These are phyloP conservation scores for Ahaetulla prasina DNA, from an alignment of 2,113 vertebrate genomes.

Conservation along the genomic window DNA sequence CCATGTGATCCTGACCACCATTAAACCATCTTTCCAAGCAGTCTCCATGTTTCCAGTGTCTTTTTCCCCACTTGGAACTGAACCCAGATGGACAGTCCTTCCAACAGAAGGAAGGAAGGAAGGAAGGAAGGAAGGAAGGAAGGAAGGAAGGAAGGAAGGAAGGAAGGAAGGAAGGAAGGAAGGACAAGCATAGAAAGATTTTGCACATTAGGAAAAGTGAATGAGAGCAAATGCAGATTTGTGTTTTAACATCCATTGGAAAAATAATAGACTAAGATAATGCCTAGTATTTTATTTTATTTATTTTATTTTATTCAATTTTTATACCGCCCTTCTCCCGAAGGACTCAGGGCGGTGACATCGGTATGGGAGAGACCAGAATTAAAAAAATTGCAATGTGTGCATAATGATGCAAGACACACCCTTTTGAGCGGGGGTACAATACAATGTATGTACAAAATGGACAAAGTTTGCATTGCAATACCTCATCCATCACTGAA, in stretches of 20 bases:
- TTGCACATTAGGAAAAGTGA: background rate
- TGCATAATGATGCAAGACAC: background rate
- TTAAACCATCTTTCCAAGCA: no score
- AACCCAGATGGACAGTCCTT: no score
- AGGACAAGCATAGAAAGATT: background rate
- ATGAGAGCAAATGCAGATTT: background rate
- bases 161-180: background rate
- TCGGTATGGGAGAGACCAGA: background rate
- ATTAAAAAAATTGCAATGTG: background rate
- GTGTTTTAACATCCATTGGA: background rate
- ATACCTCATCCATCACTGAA: background rate
- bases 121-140: no score
- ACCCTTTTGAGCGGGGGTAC: background rate
- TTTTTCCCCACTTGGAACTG: no score
- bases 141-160: no score
- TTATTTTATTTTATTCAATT: no score
- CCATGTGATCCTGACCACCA: no score
- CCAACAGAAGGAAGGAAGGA: background rate
- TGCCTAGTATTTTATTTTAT: no score
- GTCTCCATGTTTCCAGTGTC: no score
- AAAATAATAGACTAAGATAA: background rate
- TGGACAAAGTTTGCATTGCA: background rate
- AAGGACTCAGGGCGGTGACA: no score
- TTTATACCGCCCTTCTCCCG: no score
- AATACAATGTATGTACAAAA: background rate